A percentile compares a stretch with the other conserved stretches of the same genome.
Conservation (phyloP, 2,113 vertebrate species). For the Larimichthys polyactis region DNA sequence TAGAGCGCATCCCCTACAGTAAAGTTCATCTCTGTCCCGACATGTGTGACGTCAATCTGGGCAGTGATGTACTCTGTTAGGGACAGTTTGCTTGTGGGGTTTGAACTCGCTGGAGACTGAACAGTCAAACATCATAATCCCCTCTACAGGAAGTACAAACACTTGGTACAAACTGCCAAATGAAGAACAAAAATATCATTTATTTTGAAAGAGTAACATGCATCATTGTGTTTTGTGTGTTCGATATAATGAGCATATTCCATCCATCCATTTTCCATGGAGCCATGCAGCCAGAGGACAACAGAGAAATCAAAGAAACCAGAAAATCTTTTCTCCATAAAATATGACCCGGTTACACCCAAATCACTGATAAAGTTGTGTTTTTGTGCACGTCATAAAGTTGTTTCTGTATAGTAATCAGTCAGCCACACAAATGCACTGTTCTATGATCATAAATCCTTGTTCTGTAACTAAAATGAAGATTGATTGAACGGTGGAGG, state of each 20-base stretch:
- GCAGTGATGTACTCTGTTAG: slow-evolving; percentile 86
- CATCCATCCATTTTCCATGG: no score
- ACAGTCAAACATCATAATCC: slow-evolving; percentile 87
- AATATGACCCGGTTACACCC: no score
- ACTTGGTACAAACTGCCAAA: slow-evolving; percentile 92
- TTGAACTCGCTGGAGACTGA: slow-evolving; percentile 76
- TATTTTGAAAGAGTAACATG: not conserved
- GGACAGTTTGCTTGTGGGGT: slow-evolving; percentile 77
- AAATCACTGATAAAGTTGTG: no score
- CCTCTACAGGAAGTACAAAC: slow-evolving; percentile 88
- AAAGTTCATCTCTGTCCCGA: slow-evolving; percentile 84
- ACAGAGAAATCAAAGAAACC: no score
- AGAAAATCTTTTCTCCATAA: no score
- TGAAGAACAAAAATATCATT: slow-evolving; percentile 6
- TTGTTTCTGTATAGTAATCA: no score
- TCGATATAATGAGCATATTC: not conserved
- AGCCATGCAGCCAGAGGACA: no score
- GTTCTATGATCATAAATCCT: no score
- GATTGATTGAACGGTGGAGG: no score
- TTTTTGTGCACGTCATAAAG: no score
- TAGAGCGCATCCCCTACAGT: slow-evolving; percentile 89
- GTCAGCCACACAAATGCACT: no score
- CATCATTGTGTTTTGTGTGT: not conserved
- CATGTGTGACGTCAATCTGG: slow-evolving; percentile 82
- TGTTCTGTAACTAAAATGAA: no score